Evolutionary conservation across 2,113 vertebrate species (phyloP).

Genomic region (Pelusios castaneus): DNA sequence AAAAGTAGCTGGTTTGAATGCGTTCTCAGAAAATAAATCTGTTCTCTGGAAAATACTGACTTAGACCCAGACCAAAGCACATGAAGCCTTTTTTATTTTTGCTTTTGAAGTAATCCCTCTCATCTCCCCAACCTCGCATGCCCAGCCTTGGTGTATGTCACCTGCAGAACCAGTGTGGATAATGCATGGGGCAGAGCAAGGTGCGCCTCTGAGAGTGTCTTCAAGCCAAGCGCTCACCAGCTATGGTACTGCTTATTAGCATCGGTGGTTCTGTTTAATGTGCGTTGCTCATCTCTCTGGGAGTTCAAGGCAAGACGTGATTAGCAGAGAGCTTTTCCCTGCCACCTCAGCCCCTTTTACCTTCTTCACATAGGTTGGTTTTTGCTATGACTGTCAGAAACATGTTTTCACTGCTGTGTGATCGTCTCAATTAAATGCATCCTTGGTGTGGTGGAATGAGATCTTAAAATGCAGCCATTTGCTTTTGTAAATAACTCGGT

Average conservation of each 20-base stretch:
- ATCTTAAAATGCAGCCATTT: not conserved
- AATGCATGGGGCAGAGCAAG: not conserved
- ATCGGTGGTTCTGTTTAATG: rapidly evolving
- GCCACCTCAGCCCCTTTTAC: not conserved
- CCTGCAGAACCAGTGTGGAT: rapidly evolving
- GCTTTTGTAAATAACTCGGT: not conserved
- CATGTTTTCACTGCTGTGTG: not conserved
- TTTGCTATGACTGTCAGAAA: rapidly evolving
- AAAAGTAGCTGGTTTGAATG: not conserved
- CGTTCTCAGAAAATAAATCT: not conserved
- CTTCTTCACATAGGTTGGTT: rapidly evolving
- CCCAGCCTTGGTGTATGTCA: not conserved
- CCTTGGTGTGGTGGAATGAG: not conserved
- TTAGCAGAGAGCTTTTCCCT: not conserved
- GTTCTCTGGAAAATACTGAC: not conserved
- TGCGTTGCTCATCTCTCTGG: rapidly evolving
- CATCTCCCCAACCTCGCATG: not conserved
- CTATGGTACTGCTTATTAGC: rapidly evolving
- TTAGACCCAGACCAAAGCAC: rapidly evolving
- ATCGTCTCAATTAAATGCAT: not conserved
- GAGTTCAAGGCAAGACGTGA: not conserved
- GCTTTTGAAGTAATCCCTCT: not conserved
- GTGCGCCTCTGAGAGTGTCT: rapidly evolving
- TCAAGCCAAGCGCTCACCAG: not conserved
- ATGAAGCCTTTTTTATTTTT: not conserved